A percentile compares a stretch with the other conserved stretches of the same genome.
Conservation (phyloP, 2,797 vertebrate species). For the Sitta carolinensis region DNA sequence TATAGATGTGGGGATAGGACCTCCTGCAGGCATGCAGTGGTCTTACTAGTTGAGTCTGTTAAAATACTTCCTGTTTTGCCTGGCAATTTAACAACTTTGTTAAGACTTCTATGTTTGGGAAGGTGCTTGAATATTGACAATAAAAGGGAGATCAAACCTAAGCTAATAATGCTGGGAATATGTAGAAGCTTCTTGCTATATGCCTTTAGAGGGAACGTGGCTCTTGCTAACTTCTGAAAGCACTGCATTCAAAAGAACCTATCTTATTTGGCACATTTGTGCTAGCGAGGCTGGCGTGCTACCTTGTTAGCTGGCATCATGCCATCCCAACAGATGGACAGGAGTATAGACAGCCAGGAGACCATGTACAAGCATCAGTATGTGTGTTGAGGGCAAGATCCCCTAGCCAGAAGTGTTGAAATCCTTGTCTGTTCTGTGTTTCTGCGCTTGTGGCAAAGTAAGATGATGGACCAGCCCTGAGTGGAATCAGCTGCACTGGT, state of each 20-base stretch:
- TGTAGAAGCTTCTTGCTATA: not conserved
- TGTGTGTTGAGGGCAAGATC: slow-evolving; percentile 66
- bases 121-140: slow-evolving; percentile 48
- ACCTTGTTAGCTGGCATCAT: slow-evolving; percentile 68
- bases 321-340: slow-evolving; percentile 79
- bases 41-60: slow-evolving; percentile 40
- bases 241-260: slow-evolving; percentile 36
- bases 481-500: not conserved
- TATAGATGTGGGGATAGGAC: not conserved
- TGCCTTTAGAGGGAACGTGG: not conserved
- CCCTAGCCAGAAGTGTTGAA: slow-evolving; percentile 60
- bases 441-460: not conserved
- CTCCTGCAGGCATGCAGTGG: slow-evolving; percentile 4
- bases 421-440: slow-evolving; percentile 48
- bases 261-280: slow-evolving; percentile 65
- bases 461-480: slow-evolving; percentile 8
- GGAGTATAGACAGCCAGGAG: slow-evolving; percentile 70
- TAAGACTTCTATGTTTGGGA: slow-evolving; percentile 5
- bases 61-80: slow-evolving; percentile 62
- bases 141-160: not conserved
- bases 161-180: not conserved
- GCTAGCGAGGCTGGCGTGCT: slow-evolving; percentile 55
- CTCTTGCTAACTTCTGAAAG: slow-evolving; percentile 33
- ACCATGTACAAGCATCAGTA: slow-evolving; percentile 67
- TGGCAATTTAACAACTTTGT: slow-evolving; percentile 38